Percentiles rank a stretch among this genome's conserved stretches.
These are phyloP conservation scores for Cydia splendana DNA, from an alignment of 1,140 invertebrate species.

Conservation along the genomic window DNA sequence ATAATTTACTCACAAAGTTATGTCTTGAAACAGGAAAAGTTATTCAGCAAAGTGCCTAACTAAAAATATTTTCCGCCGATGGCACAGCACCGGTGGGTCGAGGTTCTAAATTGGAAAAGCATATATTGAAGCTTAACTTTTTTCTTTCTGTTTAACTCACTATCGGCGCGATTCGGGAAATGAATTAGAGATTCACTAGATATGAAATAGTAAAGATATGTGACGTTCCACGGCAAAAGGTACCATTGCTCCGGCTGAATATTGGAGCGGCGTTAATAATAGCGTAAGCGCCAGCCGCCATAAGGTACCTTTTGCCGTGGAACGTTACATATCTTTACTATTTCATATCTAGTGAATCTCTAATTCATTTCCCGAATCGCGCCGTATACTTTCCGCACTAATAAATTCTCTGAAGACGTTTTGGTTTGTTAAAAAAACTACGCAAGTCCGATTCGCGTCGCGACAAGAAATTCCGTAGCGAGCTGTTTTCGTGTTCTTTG, in stretches of 20 bases:
- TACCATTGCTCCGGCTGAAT: too few species aligned
- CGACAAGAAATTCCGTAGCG: constrained; percentile 24
- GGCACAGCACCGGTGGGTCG: neutral
- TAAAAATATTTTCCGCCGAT: constrained; percentile 28
- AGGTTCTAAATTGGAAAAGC: constrained; percentile 16
- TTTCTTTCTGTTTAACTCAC: constrained; percentile 2
- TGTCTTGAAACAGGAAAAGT: constrained; percentile 34
- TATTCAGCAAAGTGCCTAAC: constrained; percentile 11
- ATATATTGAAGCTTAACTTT: constrained; percentile 1
- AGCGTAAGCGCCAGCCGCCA: too few species aligned
- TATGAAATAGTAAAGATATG: too few species aligned
- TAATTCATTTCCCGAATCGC: too few species aligned
- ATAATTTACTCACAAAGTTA: constrained; percentile 35
- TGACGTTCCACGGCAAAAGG: too few species aligned
- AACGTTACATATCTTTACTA: too few species aligned
- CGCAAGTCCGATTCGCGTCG: constrained; percentile 27
- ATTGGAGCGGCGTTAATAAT: too few species aligned
- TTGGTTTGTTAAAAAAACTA: constrained; percentile 30
- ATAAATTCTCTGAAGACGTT: constrained; percentile 31
- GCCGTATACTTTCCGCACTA: constrained; percentile 13
- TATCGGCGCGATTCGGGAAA: too few species aligned
- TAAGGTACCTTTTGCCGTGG: too few species aligned
- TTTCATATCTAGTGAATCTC: too few species aligned
- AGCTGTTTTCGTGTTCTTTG: constrained; percentile 24
- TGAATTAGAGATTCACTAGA: too few species aligned